A percentile compares a stretch with the other conserved stretches of the same genome.
Conservation (phyloP, 92 coral and sea anemone species). For the Bergia puertoricense region DNA sequence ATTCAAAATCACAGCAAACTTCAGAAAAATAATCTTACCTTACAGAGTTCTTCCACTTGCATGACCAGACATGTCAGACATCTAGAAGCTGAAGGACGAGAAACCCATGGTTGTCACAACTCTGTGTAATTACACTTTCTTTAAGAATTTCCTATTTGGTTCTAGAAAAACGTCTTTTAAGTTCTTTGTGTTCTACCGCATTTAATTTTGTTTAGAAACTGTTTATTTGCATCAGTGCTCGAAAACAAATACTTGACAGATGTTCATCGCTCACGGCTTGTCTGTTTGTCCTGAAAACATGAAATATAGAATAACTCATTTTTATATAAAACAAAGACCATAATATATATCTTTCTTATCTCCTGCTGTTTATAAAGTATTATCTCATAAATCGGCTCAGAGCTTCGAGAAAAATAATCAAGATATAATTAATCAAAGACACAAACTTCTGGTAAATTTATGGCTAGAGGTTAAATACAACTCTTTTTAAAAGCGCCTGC, state of each 20-base stretch:
- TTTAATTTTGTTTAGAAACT: not conserved
- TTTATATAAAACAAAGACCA: not conserved
- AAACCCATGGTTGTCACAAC: not conserved
- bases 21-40: not conserved
- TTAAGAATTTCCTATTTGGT: not conserved
- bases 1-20: too few relatives aligned
- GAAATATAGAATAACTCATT: not conserved
- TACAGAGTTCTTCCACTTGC: not conserved
- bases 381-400: not conserved
- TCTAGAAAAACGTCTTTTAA: not conserved
- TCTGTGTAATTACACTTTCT: not conserved
- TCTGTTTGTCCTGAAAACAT: not conserved
- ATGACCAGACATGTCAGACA: not conserved
- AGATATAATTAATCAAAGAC: not conserved
- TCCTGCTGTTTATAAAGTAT: not conserved
- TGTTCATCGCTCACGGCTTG: not conserved
- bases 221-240: not conserved
- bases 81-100: not conserved
- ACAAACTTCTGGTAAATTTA: not conserved
- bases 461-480: not conserved
- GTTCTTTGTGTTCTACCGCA: not conserved
- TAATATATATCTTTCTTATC: not conserved
- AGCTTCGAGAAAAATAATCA: not conserved
- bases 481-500: not conserved
- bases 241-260: not conserved